Conservation (phyloP, 2,888 invertebrate genomes). For the Cinara cedri region DNA sequence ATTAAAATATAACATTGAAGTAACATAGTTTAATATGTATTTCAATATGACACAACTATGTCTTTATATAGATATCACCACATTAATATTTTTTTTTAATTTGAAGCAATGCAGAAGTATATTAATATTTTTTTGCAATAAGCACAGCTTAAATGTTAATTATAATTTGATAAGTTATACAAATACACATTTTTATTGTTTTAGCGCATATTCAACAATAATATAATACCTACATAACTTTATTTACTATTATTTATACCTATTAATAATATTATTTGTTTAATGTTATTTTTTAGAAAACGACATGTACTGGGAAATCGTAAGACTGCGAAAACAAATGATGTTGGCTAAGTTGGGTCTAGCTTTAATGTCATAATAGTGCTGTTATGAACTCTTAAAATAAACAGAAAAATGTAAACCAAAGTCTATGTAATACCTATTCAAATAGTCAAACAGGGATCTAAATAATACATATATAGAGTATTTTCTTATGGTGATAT, state of each 20-base stretch:
- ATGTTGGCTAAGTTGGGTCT: constrained; percentile 74
- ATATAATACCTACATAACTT: neutral
- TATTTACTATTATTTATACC: neutral
- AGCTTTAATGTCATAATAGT: constrained; percentile 16
- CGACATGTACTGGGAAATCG: constrained; percentile 77
- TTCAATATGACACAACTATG: neutral
- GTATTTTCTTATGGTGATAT: constrained; percentile 40
- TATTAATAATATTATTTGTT: constrained; percentile 10
- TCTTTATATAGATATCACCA: neutral
- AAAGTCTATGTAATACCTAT: neutral
- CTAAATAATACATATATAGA: neutral
- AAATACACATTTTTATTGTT: neutral
- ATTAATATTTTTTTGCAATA: neutral
- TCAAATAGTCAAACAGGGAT: neutral
- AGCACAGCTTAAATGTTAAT: constrained; percentile 4
- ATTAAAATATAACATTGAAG: neutral
- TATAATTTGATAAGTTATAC: neutral
- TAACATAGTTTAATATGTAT: neutral
- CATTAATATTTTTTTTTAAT: neutral
- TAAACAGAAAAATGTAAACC: neutral
- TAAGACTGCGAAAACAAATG: constrained; percentile 75
- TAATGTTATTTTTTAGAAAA: constrained; percentile 66
- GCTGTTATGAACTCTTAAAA: neutral
- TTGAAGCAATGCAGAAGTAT: neutral
- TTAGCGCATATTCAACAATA: neutral